A percentile compares a stretch with the other conserved stretches of the same genome.
Evolutionary conservation across 2,113 vertebrate species (phyloP).

Genomic region (Xiphophorus hellerii): DNA sequence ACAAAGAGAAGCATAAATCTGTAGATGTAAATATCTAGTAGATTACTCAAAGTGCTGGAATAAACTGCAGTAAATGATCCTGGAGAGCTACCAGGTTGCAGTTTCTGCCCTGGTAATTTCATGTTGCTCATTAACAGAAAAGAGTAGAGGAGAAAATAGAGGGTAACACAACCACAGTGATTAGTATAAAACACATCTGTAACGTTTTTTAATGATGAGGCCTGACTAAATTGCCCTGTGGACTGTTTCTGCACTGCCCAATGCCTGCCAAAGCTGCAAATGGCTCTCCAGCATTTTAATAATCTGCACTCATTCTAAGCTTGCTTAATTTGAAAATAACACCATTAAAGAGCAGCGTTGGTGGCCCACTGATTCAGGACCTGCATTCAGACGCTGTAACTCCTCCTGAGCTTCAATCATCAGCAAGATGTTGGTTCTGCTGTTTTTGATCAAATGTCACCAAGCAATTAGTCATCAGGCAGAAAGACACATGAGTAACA

Average conservation of each 20-base stretch:
- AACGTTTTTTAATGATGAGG: conserved; percentile 46
- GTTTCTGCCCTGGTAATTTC: conserved; percentile 11
- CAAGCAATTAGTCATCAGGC: conserved; percentile 34
- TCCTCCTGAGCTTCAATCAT: conserved; percentile 19
- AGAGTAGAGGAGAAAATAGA: conserved; percentile 26
- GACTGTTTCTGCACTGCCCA: conserved; percentile 52
- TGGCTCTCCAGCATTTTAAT: conserved; percentile 49
- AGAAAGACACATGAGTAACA: conserved; percentile 2
- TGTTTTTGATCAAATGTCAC: conserved; percentile 47
- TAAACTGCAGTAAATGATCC: not conserved
- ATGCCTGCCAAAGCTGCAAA: conserved; percentile 52
- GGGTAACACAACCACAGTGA: conserved; percentile 38
- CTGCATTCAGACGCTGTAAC: conserved; percentile 40
- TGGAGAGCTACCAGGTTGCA: not conserved
- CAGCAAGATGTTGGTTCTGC: conserved; percentile 27
- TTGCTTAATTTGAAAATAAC: conserved; percentile 65
- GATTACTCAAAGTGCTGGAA: not conserved
- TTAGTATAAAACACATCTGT: conserved; percentile 67
- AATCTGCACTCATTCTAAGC: conserved; percentile 56
- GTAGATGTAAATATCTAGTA: conserved; percentile 3
- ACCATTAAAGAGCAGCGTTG: conserved; percentile 54
- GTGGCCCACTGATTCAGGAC: conserved; percentile 56
- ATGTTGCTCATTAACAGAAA: conserved; percentile 2
- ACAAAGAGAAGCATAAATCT: not conserved
- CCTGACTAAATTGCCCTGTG: conserved; percentile 49